These are phyloP conservation scores for Tillus elongatus DNA, from an alignment of 2,888 invertebrate species.

Conservation along the genomic window DNA sequence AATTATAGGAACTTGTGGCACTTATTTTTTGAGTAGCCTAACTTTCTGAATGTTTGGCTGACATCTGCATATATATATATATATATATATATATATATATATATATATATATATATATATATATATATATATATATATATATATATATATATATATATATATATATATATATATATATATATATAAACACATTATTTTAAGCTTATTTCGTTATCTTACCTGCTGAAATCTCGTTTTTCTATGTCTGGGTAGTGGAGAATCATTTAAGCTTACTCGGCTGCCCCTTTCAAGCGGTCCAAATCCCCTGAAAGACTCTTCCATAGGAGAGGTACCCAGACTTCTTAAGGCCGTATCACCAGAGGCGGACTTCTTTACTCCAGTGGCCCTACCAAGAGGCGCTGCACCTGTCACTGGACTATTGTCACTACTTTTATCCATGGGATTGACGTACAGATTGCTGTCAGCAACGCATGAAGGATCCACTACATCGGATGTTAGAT, in stretches of 20 bases:
- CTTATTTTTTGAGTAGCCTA: no score
- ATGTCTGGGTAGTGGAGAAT: constrained; percentile 66
- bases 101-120: no score
- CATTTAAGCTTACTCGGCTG: constrained; percentile 54
- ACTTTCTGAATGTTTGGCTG: no score
- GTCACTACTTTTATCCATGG: constrained; percentile 57
- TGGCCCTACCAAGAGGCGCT: constrained; percentile 35
- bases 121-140: no score
- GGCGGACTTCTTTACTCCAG: constrained; percentile 67
- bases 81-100: no score
- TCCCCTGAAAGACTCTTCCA: constrained; percentile 48
- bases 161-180: no score
- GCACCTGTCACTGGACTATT: constrained; percentile 42
- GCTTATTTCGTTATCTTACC: no score
- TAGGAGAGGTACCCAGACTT: constrained; percentile 52
- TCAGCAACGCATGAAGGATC: constrained; percentile 48
- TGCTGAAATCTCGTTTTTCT: constrained; percentile 81
- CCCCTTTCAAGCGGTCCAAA: constrained; percentile 42
- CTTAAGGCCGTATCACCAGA: constrained; percentile 68
- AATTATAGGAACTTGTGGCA: no score
- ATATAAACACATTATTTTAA: no score
- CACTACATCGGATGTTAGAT: constrained; percentile 42
- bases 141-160: no score
- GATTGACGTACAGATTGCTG: constrained; percentile 83
- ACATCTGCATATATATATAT: no score